A percentile compares a stretch with the other conserved stretches of the same genome.
Evolutionary conservation across 2,888 invertebrate species (phyloP).

Genomic region (Athalia circularis): DNA sequence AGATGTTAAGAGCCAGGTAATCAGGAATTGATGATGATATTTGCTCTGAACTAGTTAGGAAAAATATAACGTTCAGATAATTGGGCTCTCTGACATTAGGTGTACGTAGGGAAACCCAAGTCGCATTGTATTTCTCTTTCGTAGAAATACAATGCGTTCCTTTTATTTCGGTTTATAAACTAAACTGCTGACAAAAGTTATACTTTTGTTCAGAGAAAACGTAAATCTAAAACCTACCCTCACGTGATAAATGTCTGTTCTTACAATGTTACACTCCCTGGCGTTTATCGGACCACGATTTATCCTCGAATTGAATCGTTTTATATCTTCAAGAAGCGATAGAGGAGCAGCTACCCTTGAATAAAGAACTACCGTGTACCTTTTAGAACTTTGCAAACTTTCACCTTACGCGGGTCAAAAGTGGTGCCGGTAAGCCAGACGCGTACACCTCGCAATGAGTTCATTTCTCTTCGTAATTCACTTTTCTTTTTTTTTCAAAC

Average conservation of each 20-base stretch:
- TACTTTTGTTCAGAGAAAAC: slow-evolving; percentile 2
- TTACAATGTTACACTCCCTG: neutral
- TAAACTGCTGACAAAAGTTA: slow-evolving; percentile 14
- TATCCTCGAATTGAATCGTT: slow-evolving; percentile 13
- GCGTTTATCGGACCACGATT: slow-evolving; percentile 26
- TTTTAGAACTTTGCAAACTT: slow-evolving; percentile 19
- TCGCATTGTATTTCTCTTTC: neutral
- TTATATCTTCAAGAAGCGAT: neutral
- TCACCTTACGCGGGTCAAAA: neutral
- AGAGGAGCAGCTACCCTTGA: neutral
- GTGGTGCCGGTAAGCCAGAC: too few species aligned
- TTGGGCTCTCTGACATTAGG: neutral
- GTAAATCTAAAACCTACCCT: neutral
- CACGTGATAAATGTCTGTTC: slow-evolving; percentile 28
- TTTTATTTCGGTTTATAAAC: neutral
- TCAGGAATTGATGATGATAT: too few species aligned
- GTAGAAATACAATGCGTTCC: neutral
- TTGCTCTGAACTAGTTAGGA: too few species aligned
- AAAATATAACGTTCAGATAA: too few species aligned
- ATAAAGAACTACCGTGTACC: neutral
- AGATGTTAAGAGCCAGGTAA: neutral
- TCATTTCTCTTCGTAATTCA: too few species aligned
- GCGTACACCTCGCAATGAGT: too few species aligned
- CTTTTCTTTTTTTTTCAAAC: too few species aligned
- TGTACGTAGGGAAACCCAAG: neutral